Conservation (phyloP, 2,797 vertebrate species). For the Eurystomus glaucurus region DNA sequence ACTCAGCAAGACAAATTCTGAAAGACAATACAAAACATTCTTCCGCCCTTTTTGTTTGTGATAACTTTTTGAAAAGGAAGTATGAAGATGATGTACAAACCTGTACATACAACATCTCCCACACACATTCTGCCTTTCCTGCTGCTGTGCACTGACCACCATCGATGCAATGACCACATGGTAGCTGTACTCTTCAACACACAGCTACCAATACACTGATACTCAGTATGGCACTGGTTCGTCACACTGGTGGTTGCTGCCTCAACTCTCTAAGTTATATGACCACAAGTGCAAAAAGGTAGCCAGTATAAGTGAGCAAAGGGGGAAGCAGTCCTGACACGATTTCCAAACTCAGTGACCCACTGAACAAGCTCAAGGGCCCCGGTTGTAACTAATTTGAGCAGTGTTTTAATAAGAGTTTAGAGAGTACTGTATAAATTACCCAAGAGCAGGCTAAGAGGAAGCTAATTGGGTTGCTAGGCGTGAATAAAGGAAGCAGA, state of each 20-base stretch:
- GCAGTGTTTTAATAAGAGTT: neutral
- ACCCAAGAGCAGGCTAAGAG: neutral
- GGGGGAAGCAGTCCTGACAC: neutral
- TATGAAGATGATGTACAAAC: neutral
- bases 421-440: neutral
- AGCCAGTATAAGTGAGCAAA: neutral
- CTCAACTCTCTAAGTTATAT: neutral
- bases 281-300: neutral
- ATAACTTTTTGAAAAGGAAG: neutral
- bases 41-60: neutral
- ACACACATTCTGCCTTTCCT: fast-evolving
- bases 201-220: neutral
- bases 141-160: neutral
- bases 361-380: neutral
- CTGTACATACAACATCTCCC: neutral
- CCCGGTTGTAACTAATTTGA: neutral
- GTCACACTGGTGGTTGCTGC: neutral
- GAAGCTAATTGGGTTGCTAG: slow-evolving; percentile 11
- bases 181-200: neutral
- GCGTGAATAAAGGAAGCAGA: slow-evolving; percentile 45
- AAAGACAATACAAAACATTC: neutral
- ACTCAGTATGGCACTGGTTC: neutral
- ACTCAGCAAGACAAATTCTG: neutral
- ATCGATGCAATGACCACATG: fast-evolving
- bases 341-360: neutral